Conservation (phyloP, 2,888 invertebrate species). For the Limenitis camilla region DNA sequence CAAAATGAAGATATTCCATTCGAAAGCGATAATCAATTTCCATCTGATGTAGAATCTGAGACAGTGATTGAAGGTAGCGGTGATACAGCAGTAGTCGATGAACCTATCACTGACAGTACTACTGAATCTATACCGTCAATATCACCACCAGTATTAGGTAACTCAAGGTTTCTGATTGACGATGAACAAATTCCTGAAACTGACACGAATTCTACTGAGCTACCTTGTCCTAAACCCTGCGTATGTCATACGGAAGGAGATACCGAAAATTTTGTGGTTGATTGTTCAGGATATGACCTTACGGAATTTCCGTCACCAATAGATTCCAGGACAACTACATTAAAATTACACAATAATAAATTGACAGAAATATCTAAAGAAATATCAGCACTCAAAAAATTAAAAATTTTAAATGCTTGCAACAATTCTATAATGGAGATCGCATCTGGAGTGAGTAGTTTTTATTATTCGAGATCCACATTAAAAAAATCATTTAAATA, state of each 20-base stretch:
- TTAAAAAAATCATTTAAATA: too few relatives aligned
- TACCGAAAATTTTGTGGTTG: slow-evolving; percentile 44
- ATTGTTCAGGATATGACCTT: slow-evolving; percentile 67
- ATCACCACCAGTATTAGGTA: slow-evolving; percentile 38
- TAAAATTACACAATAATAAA: slow-evolving; percentile 61
- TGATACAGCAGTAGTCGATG: slow-evolving; percentile 38
- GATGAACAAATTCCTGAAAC: slow-evolving; percentile 26
- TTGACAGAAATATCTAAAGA: slow-evolving; percentile 56
- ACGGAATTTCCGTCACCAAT: slow-evolving; percentile 63
- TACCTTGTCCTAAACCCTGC: slow-evolving; percentile 49
- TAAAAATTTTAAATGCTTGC: slow-evolving; percentile 52
- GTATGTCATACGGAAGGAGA: slow-evolving; percentile 54
- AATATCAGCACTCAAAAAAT: slow-evolving; percentile 46
- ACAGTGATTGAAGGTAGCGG: slow-evolving; percentile 49
- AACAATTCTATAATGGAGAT: slow-evolving; percentile 56
- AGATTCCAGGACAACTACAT: slow-evolving; percentile 47
- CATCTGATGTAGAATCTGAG: slow-evolving; percentile 50
- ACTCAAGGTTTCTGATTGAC: slow-evolving; percentile 30
- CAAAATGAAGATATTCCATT: slow-evolving; percentile 54
- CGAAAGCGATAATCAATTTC: slow-evolving; percentile 59
- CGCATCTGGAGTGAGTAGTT: slow-evolving; percentile 51
- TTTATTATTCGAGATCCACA: background rate
- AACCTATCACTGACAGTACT: slow-evolving; percentile 33
- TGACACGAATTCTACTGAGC: slow-evolving; percentile 21
- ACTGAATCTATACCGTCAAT: slow-evolving; percentile 29